These are phyloP conservation scores for Drosophila persimilis DNA, from an alignment of 1,140 invertebrate genomes.

Conservation along the genomic window DNA sequence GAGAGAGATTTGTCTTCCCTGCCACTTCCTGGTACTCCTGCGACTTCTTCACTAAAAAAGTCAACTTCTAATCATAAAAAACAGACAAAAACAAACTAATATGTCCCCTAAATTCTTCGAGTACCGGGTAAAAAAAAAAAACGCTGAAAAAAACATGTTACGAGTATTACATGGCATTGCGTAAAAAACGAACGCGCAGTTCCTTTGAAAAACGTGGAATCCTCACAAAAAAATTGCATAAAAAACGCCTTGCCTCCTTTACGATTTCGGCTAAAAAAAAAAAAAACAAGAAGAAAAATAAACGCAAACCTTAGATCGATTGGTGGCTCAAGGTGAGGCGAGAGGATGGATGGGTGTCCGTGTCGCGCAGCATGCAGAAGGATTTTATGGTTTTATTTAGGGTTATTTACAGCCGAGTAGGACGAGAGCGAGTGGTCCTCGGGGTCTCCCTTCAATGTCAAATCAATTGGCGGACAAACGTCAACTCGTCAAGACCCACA, in stretches of 20 bases:
- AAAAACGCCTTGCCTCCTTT: slow-evolving; percentile 72
- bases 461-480: slow-evolving; percentile 80
- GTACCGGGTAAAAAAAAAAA: no score
- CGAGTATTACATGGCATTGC: slow-evolving; percentile 61
- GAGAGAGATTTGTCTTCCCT: no score
- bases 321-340: slow-evolving; percentile 53
- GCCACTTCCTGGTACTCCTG: slow-evolving; percentile 44
- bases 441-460: slow-evolving; percentile 64
- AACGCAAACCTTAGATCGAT: slow-evolving; percentile 18
- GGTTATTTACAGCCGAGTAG: slow-evolving; percentile 62
- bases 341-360: slow-evolving; percentile 15
- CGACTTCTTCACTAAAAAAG: slow-evolving; percentile 62
- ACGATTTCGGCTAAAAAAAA: slow-evolving; percentile 74
- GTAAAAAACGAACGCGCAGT: slow-evolving; percentile 73
- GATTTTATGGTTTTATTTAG: slow-evolving; percentile 82
- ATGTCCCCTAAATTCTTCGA: no score
- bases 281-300: background rate
- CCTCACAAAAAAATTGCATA: slow-evolving; percentile 66
- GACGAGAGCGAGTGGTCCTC: background rate
- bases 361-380: slow-evolving; percentile 73
- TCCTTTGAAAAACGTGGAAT: slow-evolving; percentile 44
- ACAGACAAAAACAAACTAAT: slow-evolving; percentile 18
- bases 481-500: slow-evolving; percentile 53
- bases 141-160: no score
- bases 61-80: slow-evolving; percentile 68